Evolutionary conservation across 2,888 invertebrate species (phyloP).

Genomic region (Cheilosia grossa): DNA sequence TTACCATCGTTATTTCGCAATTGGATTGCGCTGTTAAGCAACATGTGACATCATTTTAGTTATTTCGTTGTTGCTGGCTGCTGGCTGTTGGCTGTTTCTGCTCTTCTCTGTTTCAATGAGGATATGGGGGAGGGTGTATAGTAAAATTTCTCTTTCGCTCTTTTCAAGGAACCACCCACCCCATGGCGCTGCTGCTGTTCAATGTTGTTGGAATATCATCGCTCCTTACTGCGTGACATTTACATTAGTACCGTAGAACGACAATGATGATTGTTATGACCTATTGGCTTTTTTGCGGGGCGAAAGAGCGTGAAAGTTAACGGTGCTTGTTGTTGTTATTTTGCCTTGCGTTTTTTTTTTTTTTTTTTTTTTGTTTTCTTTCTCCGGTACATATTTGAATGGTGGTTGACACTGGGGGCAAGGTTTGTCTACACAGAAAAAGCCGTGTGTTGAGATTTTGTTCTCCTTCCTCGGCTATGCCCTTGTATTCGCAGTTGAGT

Average conservation of each 20-base stretch:
- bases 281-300: constrained; percentile 62
- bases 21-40: constrained; percentile 70
- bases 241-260: constrained; percentile 66
- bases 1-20: constrained; percentile 66
- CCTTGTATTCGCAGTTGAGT: constrained; percentile 26
- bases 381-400: neutral
- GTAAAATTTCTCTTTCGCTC: constrained; percentile 14
- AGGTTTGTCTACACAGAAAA: constrained; percentile 3
- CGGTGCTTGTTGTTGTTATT: constrained; percentile 50
- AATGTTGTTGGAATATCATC: constrained; percentile 21
- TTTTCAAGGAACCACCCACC: neutral
- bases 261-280: constrained; percentile 71
- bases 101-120: constrained; percentile 3
- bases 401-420: constrained; percentile 7
- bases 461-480: neutral
- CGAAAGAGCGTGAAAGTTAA: constrained; percentile 57
- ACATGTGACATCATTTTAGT: constrained; percentile 71
- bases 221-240: constrained; percentile 65
- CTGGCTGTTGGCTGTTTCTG: constrained; percentile 29
- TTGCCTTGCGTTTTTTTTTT: constrained; percentile 5
- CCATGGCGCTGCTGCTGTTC: neutral
- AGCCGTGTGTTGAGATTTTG: constrained; percentile 16
- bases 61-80: constrained; percentile 48
- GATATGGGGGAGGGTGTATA: neutral
- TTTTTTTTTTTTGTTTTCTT: neutral